These are phyloP conservation scores for Lithophane ornitopus DNA, from an alignment of 2,888 invertebrate genomes.

Conservation along the genomic window DNA sequence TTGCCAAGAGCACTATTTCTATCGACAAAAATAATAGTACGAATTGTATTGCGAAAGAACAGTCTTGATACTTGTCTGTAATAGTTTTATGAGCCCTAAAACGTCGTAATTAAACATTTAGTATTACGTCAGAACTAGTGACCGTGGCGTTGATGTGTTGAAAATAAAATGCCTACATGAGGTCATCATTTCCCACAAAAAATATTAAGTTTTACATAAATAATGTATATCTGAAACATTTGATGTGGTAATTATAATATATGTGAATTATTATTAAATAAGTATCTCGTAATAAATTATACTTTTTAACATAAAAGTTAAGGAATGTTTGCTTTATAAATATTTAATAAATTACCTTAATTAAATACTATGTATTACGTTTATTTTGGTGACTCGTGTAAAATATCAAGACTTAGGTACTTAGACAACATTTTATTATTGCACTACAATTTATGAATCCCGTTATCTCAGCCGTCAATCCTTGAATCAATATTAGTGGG, in stretches of 20 bases:
- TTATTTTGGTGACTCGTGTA: background rate
- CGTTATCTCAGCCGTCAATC: constrained; percentile 15
- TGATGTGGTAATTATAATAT: constrained; percentile 28
- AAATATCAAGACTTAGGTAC: background rate
- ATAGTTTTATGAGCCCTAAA: constrained; percentile 51
- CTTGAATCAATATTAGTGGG: constrained; percentile 58
- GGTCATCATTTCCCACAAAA: constrained; percentile 46
- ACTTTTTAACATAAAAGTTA: constrained; percentile 12
- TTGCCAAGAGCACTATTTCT: constrained; percentile 38
- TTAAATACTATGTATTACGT: background rate
- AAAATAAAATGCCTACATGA: constrained; percentile 51
- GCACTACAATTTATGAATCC: background rate
- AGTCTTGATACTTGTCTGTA: constrained; percentile 19
- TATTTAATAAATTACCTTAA: constrained; percentile 6
- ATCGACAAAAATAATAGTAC: constrained; percentile 16
- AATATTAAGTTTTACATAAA: constrained; percentile 37
- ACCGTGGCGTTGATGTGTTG: constrained; percentile 53
- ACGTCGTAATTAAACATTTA: constrained; percentile 48
- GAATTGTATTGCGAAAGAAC: constrained; percentile 13
- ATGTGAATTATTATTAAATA: constrained; percentile 34
- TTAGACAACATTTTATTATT: background rate
- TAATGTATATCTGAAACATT: constrained; percentile 41
- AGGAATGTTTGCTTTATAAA: constrained; percentile 23
- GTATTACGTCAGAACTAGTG: constrained; percentile 53
- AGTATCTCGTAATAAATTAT: constrained; percentile 26